phyloP scores from a whole-genome alignment of 2,797 vertebrate genomes.

The Spondyliosoma cantharus region DNA sequence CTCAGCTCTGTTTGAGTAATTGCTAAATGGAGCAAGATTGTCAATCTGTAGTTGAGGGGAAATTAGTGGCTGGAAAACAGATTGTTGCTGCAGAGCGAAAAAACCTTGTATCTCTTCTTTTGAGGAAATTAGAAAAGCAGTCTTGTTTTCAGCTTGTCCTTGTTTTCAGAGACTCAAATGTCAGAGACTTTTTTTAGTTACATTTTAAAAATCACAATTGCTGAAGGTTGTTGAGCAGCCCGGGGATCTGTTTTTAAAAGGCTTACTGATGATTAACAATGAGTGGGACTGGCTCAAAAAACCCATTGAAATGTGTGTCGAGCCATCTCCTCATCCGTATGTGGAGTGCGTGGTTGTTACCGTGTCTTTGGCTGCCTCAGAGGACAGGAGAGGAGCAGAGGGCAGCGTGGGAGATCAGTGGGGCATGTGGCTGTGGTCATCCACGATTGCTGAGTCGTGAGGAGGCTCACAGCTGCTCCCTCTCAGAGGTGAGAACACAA shows the following conservation, averaged over 20 bases:
- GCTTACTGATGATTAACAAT: constrained; percentile 37
- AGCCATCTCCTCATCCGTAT: constrained; percentile 51
- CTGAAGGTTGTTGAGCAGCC: not conserved
- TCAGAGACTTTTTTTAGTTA: constrained; percentile 14
- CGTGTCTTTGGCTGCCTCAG: constrained; percentile 50
- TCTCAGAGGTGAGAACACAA: constrained; percentile 71
- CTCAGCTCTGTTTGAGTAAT: constrained; percentile 50
- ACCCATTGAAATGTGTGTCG: constrained; percentile 29
- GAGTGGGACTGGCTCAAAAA: constrained; percentile 29
- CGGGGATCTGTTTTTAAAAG: constrained; percentile 34
- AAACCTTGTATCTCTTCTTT: constrained; percentile 9
- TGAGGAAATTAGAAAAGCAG: constrained; percentile 12
- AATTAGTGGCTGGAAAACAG: constrained; percentile 41
- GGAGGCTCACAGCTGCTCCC: constrained; percentile 73
- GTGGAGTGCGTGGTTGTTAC: constrained; percentile 28
- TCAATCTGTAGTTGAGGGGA: constrained; percentile 35
- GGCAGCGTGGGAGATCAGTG: constrained; percentile 51
- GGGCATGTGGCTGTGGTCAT: constrained; percentile 44
- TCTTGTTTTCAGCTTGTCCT: constrained; percentile 8
- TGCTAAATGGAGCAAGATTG: constrained; percentile 51
- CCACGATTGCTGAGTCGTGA: constrained; percentile 53
- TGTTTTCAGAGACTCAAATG: not conserved
- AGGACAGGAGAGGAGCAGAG: constrained; percentile 58
- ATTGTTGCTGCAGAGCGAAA: constrained; percentile 22
- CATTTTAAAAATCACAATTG: constrained; percentile 22